A percentile compares a stretch with the other conserved stretches of the same genome.
phyloP scores from a whole-genome alignment of 1,140 invertebrate species.

The Oscheius sp. region DNA sequence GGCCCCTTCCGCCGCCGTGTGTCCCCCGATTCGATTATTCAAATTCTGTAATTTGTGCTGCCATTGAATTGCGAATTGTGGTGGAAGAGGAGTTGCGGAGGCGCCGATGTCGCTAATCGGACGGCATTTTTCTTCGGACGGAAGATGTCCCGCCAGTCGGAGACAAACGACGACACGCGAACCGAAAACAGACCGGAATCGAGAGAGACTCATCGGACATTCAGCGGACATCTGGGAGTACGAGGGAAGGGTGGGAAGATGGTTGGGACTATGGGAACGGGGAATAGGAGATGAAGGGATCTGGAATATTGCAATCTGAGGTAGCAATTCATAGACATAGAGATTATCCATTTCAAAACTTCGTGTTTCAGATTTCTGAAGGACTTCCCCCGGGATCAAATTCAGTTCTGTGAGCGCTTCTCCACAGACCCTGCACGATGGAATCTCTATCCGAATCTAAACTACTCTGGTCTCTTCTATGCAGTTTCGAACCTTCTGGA shows the following conservation, averaged over 20 bases:
- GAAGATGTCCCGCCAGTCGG: too few species aligned
- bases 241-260: neutral
- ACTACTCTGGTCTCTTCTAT: conserved; percentile 61
- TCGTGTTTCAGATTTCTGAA: conserved; percentile 53
- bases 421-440: conserved; percentile 42
- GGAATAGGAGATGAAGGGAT: neutral
- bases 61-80: too few species aligned
- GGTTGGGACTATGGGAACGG: neutral
- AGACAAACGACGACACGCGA: neutral
- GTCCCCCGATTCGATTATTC: too few species aligned
- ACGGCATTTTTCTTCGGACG: too few species aligned
- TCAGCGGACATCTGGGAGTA: neutral
- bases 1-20: too few species aligned
- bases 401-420: conserved; percentile 48
- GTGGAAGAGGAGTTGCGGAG: too few species aligned
- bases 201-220: too few species aligned
- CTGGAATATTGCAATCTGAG: neutral
- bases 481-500: conserved; percentile 65
- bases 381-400: conserved; percentile 48
- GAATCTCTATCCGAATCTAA: conserved; percentile 56
- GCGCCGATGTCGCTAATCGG: too few species aligned
- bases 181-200: neutral
- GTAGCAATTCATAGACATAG: too few species aligned
- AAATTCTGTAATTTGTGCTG: too few species aligned
- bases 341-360: too few species aligned